Base-by-base conservation (phyloP, 1,140 invertebrate species). In the Yoshiicerus persimilis region DNA sequence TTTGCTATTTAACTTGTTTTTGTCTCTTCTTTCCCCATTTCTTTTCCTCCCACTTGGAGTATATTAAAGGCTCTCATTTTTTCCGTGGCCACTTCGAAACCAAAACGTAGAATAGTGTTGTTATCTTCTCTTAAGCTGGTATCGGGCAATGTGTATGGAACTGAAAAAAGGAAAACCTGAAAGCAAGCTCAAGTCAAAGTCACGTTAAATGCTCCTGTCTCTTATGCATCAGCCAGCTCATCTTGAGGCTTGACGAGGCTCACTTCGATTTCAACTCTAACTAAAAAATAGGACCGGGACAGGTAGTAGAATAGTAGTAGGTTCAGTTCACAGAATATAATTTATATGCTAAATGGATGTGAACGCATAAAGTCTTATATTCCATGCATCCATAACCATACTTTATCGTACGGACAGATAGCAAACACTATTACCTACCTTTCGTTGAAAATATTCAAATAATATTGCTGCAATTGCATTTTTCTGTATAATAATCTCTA, bases 1-100 rank as follows among this genome's bases (percentile, higher is more conserved):
- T 38, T 80, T 80, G 75, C 75, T 80, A 34, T 80, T 80, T 38
- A 80, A 38, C 66, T 70, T 27, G 34, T 80, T 32, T 32, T 80
- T n/a, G 75, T 80, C 75, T 87, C 36, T 36, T 87, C 70, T 47
- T 87, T n/a, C 25, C 47, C 62, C 62, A n/a, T 62, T 70, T 25
- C 34, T 66, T 38, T 38, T 64, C 64, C 84, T 86, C 83, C 83
- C 27, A 47, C 83, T 84, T 84, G 39, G 16, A 80, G 30, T 80
- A 20, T 80, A 38, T 38, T 80, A 80, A 32, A 34, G n/a, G 13
- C 30, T 80, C 34, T 80, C 32, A 80, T 80, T 16, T 80, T 34
- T 36, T 80, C 75, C 75, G 4, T 4, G 34, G 32, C 32, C 75
- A 80, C 30, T n/a, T 36, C n/a, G 32, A 36, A 16, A n/a, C n/a